Conservation (phyloP, 2,888 invertebrate genomes). For the Euphydryas editha region DNA sequence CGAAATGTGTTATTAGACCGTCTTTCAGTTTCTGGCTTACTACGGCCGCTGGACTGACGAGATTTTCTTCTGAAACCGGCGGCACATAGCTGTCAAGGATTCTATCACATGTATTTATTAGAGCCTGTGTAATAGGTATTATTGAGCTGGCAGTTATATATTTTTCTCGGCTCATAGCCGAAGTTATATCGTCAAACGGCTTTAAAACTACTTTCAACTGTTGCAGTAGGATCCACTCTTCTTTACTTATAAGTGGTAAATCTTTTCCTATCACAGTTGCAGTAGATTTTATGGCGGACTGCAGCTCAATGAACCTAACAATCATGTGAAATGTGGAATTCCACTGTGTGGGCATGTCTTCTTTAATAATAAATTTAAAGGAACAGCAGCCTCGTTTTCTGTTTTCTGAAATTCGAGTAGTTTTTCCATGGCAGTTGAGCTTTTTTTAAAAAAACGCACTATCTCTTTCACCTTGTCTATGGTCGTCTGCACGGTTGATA, state of each 20-base stretch:
- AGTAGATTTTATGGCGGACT: background rate
- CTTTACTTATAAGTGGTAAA: background rate
- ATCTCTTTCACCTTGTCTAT: slow-evolving; percentile 5
- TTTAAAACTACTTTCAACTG: background rate
- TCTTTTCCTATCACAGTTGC: background rate
- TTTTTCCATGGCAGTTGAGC: background rate
- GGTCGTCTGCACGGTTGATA: background rate
- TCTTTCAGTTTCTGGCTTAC: slow-evolving; percentile 23
- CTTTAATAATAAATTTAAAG: no score
- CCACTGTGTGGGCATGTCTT: no score
- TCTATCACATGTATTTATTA: slow-evolving; percentile 40
- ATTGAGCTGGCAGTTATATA: slow-evolving; percentile 45
- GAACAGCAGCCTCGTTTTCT: no score
- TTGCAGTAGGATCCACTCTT: background rate
- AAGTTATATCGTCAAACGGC: slow-evolving; percentile 44
- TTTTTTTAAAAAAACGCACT: slow-evolving; percentile 11
- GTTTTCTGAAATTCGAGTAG: background rate
- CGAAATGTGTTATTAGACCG: slow-evolving; percentile 31
- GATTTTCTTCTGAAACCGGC: background rate
- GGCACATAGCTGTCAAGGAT: slow-evolving; percentile 14
- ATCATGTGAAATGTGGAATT: no score
- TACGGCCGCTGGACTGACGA: background rate
- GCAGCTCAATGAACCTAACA: background rate
- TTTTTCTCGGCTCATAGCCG: slow-evolving; percentile 45
- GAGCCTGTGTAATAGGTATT: slow-evolving; percentile 43